phyloP scores from a whole-genome alignment of 2,888 invertebrate species.

The Heliconius erato region DNA sequence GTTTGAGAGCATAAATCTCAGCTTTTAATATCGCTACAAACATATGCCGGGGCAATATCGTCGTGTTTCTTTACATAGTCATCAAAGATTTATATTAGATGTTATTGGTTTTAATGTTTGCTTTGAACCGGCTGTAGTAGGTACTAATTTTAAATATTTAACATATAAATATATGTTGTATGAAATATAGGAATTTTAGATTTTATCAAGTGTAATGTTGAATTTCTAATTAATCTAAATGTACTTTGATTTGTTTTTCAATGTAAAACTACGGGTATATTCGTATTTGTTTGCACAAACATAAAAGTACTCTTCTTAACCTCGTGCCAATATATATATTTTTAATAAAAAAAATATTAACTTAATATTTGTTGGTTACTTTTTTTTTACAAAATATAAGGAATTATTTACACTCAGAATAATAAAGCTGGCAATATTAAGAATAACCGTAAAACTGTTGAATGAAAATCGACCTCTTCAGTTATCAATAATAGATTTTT shows the following conservation, averaged over 20 bases:
- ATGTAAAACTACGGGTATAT: too few relatives aligned
- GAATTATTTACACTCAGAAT: too few relatives aligned
- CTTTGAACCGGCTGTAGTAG: background rate
- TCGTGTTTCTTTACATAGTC: conserved; percentile 45
- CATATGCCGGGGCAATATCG: conserved; percentile 68
- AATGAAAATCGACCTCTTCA: background rate
- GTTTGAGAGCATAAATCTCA: conserved; percentile 79
- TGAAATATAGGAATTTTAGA: background rate
- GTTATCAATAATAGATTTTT: background rate
- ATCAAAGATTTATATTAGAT: conserved; percentile 48
- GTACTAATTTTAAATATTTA: background rate
- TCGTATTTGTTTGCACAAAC: too few relatives aligned
- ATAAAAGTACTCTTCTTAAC: too few relatives aligned
- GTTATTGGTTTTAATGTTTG: conserved; percentile 39
- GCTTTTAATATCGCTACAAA: conserved; percentile 77
- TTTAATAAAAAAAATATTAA: background rate
- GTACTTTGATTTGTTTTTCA: too few relatives aligned
- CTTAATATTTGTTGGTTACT: too few relatives aligned
- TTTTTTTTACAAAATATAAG: too few relatives aligned
- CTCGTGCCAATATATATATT: too few relatives aligned
- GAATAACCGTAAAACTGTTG: background rate
- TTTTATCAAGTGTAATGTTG: too few relatives aligned
- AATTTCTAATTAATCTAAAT: too few relatives aligned
- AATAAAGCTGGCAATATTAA: background rate
- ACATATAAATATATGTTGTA: background rate